A percentile compares a stretch with the other conserved stretches of the same genome.
Evolutionary conservation across 2,797 vertebrate species (phyloP).

Genomic region (Harpagifer antarcticus): DNA sequence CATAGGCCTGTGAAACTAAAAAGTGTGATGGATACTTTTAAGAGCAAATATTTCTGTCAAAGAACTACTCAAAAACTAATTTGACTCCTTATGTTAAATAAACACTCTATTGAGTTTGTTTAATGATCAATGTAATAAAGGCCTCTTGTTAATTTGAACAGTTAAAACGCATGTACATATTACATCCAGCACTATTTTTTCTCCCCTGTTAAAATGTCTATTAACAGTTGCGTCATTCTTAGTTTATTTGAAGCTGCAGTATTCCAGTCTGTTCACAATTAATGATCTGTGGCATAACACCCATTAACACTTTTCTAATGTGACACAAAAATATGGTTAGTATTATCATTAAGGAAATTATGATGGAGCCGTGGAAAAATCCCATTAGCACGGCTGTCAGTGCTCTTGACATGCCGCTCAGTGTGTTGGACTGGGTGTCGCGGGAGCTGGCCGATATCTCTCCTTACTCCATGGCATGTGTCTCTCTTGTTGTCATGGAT

Average conservation of each 20-base stretch:
- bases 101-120: not conserved
- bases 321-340: constrained; percentile 85
- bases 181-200: constrained; percentile 7
- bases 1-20: constrained; percentile 15
- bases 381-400: constrained; percentile 86
- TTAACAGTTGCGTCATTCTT: constrained; percentile 65
- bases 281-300: constrained; percentile 82
- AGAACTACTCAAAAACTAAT: constrained; percentile 1
- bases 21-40: constrained; percentile 19
- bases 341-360: constrained; percentile 87
- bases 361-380: constrained; percentile 83
- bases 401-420: constrained; percentile 81
- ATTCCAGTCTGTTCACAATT: constrained; percentile 74
- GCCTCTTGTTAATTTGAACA: constrained; percentile 27
- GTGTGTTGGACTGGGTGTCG: constrained; percentile 80
- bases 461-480: constrained; percentile 78
- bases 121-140: constrained; percentile 25
- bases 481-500: constrained; percentile 81
- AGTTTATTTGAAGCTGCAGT: constrained; percentile 62
- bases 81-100: constrained; percentile 21
- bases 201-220: constrained; percentile 41
- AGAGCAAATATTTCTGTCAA: constrained; percentile 7
- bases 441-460: constrained; percentile 87
- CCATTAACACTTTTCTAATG: constrained; percentile 86
- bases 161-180: constrained; percentile 16